Conservation (phyloP, 64 coral and sea anemone genomes). For the Stichodactyla helianthus region DNA sequence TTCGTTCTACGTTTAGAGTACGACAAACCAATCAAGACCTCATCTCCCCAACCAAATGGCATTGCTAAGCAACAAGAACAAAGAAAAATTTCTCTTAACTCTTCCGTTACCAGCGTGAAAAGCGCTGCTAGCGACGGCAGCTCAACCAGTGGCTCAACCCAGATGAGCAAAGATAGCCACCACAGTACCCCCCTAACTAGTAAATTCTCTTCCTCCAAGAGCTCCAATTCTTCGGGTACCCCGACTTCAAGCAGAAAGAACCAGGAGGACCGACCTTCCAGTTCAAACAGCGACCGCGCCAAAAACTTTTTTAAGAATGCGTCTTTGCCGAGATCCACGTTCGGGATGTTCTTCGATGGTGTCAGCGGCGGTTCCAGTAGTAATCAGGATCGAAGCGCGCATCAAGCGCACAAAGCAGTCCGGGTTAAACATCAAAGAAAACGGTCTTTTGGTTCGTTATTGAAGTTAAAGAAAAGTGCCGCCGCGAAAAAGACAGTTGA, state of each 20-base stretch:
- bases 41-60: constrained; percentile 12
- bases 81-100: constrained; percentile 3
- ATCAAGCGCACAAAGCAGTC: constrained; percentile 45
- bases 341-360: constrained; percentile 83
- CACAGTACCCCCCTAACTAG: neutral
- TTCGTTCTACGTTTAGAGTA: constrained; percentile 75
- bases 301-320: constrained; percentile 64
- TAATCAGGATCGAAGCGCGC: constrained; percentile 51
- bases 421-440: constrained; percentile 52
- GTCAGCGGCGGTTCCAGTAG: neutral
- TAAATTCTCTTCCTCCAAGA: neutral
- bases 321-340: constrained; percentile 40
- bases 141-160: constrained; percentile 24
- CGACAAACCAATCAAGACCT: constrained; percentile 1
- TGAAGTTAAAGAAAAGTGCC: constrained; percentile 60
- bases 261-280: constrained; percentile 16
- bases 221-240: neutral
- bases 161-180: constrained; percentile 10
- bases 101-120: constrained; percentile 21
- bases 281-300: constrained; percentile 40
- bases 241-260: neutral
- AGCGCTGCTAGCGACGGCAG: constrained; percentile 32
- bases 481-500: constrained; percentile 48
- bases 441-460: constrained; percentile 72
- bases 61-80: constrained; percentile 15